Conservation (phyloP, 2,113 vertebrate species). For the Gambusia affinis region DNA sequence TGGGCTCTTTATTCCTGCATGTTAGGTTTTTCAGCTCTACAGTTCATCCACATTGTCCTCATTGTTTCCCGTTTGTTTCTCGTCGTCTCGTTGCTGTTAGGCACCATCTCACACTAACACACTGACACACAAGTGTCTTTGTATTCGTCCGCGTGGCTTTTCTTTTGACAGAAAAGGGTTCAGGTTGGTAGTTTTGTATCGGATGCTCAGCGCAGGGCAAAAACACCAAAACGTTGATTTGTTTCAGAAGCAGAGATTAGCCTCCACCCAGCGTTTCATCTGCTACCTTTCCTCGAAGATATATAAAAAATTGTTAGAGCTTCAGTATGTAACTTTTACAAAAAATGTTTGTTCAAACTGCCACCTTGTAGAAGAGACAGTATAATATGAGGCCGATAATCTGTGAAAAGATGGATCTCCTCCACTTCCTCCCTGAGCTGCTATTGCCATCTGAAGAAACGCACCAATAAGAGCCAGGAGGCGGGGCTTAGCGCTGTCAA, state of each 20-base stretch:
- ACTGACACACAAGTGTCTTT: conserved; percentile 52
- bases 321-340: too few relatives aligned
- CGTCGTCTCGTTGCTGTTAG: conserved; percentile 2
- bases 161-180: conserved; percentile 46
- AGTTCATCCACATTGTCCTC: neutral
- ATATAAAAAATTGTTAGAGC: neutral
- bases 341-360: too few relatives aligned
- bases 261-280: neutral
- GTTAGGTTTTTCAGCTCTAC: conserved; percentile 2
- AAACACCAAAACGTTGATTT: conserved; percentile 14
- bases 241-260: conserved; percentile 42
- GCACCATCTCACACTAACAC: conserved; percentile 25
- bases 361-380: too few relatives aligned
- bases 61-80: conserved; percentile 41
- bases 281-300: neutral
- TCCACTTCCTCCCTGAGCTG: too few relatives aligned
- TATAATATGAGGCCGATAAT: too few relatives aligned
- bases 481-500: too few relatives aligned
- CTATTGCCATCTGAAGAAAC: too few relatives aligned
- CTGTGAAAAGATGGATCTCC: too few relatives aligned
- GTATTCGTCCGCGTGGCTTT: conserved; percentile 46
- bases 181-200: conserved; percentile 20
- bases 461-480: too few relatives aligned
- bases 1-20: conserved; percentile 11
- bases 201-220: conserved; percentile 38